A percentile compares a stretch with the other conserved stretches of the same genome.
These are phyloP conservation scores for Glareola pratincola DNA, from an alignment of 2,113 vertebrate genomes.

Conservation along the genomic window DNA sequence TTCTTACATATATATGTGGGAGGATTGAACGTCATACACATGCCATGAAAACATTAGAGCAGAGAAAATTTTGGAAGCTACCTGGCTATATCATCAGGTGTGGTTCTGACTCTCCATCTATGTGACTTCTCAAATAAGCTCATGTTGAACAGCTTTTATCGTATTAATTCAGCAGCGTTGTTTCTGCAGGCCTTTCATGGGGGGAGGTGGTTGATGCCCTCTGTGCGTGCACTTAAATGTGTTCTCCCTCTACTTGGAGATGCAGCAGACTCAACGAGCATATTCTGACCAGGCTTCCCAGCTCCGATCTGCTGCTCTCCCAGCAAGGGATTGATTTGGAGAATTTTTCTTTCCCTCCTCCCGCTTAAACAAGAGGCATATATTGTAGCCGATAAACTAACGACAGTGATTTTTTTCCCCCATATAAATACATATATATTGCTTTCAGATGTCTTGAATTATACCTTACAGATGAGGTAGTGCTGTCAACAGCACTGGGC, in stretches of 20 bases:
- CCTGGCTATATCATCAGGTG: neutral
- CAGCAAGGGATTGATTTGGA: neutral
- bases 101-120: neutral
- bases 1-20: neutral
- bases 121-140: neutral
- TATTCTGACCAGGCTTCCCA: neutral
- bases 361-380: neutral
- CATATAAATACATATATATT: neutral
- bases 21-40: neutral
- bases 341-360: neutral
- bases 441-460: neutral
- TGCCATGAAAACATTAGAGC: neutral
- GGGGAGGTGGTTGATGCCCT: neutral
- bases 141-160: neutral
- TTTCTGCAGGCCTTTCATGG: neutral
- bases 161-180: neutral
- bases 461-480: neutral
- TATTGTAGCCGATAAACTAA: neutral
- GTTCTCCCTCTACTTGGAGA: neutral
- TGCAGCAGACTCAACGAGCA: neutral
- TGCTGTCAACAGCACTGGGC: neutral
- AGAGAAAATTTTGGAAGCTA: neutral
- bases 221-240: neutral
- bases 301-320: neutral
- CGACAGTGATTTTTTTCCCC: neutral